Percentiles rank a stretch among this genome's conserved stretches.
phyloP scores from a whole-genome alignment of 1,140 invertebrate genomes.

The Sinella curviseta region DNA sequence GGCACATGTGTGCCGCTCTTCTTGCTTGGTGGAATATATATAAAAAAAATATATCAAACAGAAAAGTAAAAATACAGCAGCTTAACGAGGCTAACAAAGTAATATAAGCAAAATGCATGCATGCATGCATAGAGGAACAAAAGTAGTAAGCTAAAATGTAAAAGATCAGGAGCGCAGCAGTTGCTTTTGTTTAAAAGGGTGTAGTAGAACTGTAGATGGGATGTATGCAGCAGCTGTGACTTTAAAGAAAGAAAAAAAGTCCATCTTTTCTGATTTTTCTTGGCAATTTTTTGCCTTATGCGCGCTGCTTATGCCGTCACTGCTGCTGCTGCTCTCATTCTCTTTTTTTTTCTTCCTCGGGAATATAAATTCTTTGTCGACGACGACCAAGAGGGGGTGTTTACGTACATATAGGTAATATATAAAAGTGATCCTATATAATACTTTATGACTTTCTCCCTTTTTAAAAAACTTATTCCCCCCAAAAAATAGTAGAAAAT shows the following conservation, averaged over 20 bases:
- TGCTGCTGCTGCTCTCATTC: background rate
- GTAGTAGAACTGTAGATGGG: background rate
- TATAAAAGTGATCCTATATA: background rate
- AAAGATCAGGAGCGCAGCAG: background rate
- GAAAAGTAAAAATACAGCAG: no score
- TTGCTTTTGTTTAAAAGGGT: constrained; percentile 17
- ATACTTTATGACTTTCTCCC: constrained; percentile 2
- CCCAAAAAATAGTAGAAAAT: background rate
- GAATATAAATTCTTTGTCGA: background rate
- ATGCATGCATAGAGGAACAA: background rate
- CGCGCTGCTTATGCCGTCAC: background rate
- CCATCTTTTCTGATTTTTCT: constrained; percentile 23
- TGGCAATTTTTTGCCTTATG: constrained; percentile 7
- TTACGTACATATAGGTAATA: background rate
- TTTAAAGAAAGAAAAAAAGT: constrained; percentile 10
- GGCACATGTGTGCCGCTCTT: background rate
- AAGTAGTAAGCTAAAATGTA: background rate
- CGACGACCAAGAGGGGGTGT: background rate
- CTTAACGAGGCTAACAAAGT: no score
- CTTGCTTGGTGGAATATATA: background rate
- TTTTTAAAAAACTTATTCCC: background rate
- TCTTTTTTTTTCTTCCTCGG: background rate
- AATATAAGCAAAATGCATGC: no score
- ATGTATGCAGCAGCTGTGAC: constrained; percentile 13
- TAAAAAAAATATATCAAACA: background rate